Conservation (phyloP, 2,113 vertebrate species). For the Campylorhamphus procurvoides region DNA sequence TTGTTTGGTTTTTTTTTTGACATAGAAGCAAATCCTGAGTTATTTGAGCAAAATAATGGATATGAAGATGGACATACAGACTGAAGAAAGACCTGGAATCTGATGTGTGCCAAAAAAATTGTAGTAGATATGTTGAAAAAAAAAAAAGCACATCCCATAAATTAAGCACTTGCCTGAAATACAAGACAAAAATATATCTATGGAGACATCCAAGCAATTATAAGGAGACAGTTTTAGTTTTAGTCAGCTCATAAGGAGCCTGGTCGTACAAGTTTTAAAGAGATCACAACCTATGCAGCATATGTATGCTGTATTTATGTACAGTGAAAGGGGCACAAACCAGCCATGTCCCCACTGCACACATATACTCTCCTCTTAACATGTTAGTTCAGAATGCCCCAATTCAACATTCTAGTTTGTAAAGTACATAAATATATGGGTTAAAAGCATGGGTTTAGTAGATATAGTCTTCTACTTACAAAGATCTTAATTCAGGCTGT, state of each 20-base stretch:
- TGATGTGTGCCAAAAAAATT: not conserved
- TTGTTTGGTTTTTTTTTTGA: not conserved
- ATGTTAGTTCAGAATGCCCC: not conserved
- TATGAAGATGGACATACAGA: not conserved
- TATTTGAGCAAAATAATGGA: not conserved
- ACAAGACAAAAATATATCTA: not conserved
- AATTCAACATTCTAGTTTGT: not conserved
- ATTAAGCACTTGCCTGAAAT: not conserved
- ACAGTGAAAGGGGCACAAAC: not conserved
- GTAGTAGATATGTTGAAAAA: not conserved
- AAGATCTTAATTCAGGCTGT: not conserved
- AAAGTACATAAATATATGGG: not conserved
- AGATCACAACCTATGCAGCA: not conserved
- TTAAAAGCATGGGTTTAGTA: not conserved
- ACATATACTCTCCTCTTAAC: not conserved
- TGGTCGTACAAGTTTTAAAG: not conserved
- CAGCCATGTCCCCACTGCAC: not conserved
- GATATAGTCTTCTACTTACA: not conserved
- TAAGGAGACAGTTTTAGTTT: not conserved
- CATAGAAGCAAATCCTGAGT: not conserved
- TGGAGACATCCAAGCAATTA: not conserved
- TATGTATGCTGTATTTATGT: accelerated
- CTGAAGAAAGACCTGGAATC: not conserved
- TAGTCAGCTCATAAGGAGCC: not conserved
- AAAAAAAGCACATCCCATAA: not conserved